Evolutionary conservation across 2,113 vertebrate species (phyloP).

Genomic region (Tragulus kanchil): DNA sequence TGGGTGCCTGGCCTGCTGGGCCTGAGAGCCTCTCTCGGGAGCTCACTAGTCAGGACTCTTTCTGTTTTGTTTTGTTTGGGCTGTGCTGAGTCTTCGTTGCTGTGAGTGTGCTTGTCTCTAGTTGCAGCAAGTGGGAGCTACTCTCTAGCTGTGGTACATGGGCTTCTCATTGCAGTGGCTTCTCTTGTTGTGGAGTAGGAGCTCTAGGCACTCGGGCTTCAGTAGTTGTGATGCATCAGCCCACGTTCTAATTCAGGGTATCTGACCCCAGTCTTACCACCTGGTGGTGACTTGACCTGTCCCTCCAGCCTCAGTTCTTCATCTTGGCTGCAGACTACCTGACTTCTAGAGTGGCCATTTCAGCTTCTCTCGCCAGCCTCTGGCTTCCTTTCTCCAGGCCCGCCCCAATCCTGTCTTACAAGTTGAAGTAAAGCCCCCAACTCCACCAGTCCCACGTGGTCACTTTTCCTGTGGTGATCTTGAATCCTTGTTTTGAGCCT

Average conservation of each 20-base stretch:
- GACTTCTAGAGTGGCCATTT: background rate
- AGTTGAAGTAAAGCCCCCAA: background rate
- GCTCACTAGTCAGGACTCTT: background rate
- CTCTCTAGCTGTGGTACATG: rapidly evolving
- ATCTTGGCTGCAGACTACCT: background rate
- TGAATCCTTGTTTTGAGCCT: slow-evolving; percentile 53
- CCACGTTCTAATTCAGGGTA: background rate
- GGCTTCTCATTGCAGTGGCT: background rate
- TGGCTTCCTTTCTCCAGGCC: background rate
- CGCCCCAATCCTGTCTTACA: background rate
- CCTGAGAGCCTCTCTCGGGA: rapidly evolving
- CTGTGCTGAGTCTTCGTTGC: background rate
- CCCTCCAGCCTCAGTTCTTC: background rate
- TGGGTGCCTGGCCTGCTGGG: background rate
- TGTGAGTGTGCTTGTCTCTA: background rate
- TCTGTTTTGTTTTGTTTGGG: background rate
- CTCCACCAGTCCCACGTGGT: background rate
- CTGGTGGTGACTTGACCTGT: background rate
- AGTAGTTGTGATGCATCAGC: background rate
- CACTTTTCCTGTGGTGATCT: background rate
- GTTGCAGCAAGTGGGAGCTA: background rate
- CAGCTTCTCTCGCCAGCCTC: background rate
- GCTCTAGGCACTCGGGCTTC: rapidly evolving
- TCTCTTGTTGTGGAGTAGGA: background rate
- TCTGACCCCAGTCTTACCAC: background rate